Conservation (phyloP, 2,888 invertebrate species). For the Xylota segnis region DNA sequence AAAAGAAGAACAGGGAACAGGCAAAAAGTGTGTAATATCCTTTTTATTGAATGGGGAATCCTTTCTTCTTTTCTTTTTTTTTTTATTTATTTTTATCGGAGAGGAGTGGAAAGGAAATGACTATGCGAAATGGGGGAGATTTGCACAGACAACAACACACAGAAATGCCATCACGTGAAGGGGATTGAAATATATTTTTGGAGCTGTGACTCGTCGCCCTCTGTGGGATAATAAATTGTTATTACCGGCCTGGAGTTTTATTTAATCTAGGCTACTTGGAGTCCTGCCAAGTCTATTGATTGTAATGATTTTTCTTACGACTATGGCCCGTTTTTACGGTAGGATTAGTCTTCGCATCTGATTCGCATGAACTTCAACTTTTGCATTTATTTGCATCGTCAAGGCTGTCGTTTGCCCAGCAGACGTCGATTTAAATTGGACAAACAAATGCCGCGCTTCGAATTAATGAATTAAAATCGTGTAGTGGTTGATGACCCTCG, state of each 20-base stretch:
- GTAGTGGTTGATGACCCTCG: slow-evolving; percentile 22
- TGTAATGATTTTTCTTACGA: neutral
- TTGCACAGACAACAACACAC: slow-evolving; percentile 1
- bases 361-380: neutral
- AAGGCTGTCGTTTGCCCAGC: neutral
- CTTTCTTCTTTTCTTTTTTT: neutral
- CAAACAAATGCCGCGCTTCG: slow-evolving; percentile 11
- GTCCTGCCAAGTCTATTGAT: neutral
- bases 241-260: slow-evolving; percentile 3
- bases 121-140: slow-evolving; percentile 18
- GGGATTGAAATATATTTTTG: slow-evolving; percentile 11
- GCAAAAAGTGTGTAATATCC: slow-evolving; percentile 35
- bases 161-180: neutral
- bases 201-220: neutral
- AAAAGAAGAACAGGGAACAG: neutral
- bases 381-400: slow-evolving; percentile 25
- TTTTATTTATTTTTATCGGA: neutral
- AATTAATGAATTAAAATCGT: slow-evolving; percentile 31
- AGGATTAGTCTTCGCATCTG: neutral
- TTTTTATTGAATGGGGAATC: slow-evolving; percentile 36
- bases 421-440: slow-evolving; percentile 26
- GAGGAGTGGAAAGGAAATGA: slow-evolving; percentile 9
- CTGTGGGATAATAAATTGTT: slow-evolving; percentile 21
- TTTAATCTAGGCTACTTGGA: neutral
- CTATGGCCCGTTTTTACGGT: too few species aligned